Evolutionary conservation across 2,113 vertebrate species (phyloP).

Genomic region (Pachyramphus minor): DNA sequence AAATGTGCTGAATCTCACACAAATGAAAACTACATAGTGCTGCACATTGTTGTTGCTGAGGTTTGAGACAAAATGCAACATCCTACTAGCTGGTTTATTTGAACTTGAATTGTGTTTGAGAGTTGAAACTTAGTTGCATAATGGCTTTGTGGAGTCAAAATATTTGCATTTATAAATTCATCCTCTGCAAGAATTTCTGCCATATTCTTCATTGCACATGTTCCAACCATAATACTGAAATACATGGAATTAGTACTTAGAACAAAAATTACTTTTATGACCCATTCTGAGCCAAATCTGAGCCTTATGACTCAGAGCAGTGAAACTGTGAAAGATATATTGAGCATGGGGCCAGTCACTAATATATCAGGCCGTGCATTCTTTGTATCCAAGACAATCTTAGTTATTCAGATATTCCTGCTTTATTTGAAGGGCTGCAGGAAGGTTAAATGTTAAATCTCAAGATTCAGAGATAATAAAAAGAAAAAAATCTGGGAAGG

Average conservation of each 20-base stretch:
- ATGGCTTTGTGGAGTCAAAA: background rate
- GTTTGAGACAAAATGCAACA: background rate
- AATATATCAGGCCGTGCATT: background rate
- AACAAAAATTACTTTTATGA: background rate
- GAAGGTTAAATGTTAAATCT: background rate
- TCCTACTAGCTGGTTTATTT: background rate
- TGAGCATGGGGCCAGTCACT: background rate
- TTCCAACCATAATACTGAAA: background rate
- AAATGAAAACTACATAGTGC: background rate
- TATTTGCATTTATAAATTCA: background rate
- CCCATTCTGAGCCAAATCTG: background rate
- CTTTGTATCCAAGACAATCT: background rate
- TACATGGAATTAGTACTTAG: background rate
- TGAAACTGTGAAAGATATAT: background rate
- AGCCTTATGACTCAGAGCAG: background rate
- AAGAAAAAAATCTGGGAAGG: background rate
- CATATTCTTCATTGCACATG: background rate
- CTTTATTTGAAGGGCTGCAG: background rate
- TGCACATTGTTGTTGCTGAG: background rate
- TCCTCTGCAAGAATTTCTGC: background rate
- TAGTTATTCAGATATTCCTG: background rate
- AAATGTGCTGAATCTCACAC: background rate
- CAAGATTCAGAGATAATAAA: background rate
- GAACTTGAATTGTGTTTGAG: background rate
- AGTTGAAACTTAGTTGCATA: background rate